A percentile compares a stretch with the other conserved stretches of the same genome.
Evolutionary conservation across 2,797 vertebrate species (phyloP).

Genomic region (Oryzias sinensis): DNA sequence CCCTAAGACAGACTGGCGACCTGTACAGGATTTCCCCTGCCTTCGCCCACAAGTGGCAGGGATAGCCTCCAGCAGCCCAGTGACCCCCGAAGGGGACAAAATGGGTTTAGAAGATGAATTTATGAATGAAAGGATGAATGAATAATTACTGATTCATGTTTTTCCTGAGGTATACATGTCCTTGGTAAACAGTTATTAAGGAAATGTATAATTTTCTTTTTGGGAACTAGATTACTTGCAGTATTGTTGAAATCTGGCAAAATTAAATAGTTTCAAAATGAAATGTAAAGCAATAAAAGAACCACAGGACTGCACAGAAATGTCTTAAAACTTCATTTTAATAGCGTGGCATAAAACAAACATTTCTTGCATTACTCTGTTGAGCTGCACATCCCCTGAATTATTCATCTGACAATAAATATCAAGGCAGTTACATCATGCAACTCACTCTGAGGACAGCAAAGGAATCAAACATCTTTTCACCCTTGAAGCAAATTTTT

Average conservation of each 20-base stretch:
- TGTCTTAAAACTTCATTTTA: slow-evolving; percentile 44
- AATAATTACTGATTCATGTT: no score
- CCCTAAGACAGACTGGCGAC: no score
- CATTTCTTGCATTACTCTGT: slow-evolving; percentile 31
- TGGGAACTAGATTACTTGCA: no score
- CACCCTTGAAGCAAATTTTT: slow-evolving; percentile 27
- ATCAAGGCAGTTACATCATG: slow-evolving; percentile 31
- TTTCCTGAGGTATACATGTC: no score
- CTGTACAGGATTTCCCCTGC: no score
- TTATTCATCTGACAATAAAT: slow-evolving; percentile 27
- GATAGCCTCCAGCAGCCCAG: no score
- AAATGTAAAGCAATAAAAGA: not conserved
- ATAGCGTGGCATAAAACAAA: slow-evolving; percentile 51
- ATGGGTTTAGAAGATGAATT: no score
- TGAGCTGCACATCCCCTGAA: slow-evolving; percentile 29
- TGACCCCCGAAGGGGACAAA: no score
- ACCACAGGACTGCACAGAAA: slow-evolving; percentile 6
- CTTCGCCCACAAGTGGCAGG: no score
- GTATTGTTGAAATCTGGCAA: not conserved
- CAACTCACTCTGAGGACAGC: slow-evolving; percentile 17
- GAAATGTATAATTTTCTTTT: no score
- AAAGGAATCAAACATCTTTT: slow-evolving; percentile 24
- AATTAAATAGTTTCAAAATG: not conserved
- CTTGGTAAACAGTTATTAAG: no score
- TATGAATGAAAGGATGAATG: no score